Evolutionary conservation across 2,888 invertebrate species (phyloP).

Genomic region (Anticlea derivata): DNA sequence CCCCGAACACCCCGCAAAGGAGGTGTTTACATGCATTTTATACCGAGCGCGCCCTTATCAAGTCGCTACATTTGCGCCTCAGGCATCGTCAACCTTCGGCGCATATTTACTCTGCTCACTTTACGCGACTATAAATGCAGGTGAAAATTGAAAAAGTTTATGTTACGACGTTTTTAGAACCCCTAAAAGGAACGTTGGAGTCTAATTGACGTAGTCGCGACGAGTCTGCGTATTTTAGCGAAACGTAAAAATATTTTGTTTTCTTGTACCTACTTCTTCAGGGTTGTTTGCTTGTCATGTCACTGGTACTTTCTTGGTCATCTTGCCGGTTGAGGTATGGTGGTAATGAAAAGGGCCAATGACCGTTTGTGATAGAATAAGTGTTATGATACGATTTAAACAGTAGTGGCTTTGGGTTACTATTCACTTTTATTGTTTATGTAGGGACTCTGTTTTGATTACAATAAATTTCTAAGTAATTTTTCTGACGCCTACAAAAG

Average conservation of each 20-base stretch:
- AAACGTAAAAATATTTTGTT: slow-evolving; percentile 2
- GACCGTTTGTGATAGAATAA: too few species aligned
- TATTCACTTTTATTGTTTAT: too few species aligned
- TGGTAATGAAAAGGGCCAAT: too few species aligned
- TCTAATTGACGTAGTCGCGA: slow-evolving; percentile 57
- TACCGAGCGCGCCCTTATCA: slow-evolving; percentile 67
- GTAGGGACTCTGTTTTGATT: too few species aligned
- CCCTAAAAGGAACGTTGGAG: slow-evolving; percentile 60
- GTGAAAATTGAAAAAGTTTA: slow-evolving; percentile 83
- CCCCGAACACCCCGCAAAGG: slow-evolving; percentile 57
- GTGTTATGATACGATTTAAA: too few species aligned
- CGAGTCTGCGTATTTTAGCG: slow-evolving; percentile 17
- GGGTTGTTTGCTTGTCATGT: neutral
- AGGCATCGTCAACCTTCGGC: slow-evolving; percentile 73
- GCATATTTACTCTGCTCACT: slow-evolving; percentile 73
- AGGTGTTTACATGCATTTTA: slow-evolving; percentile 80
- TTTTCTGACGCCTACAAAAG: too few species aligned
- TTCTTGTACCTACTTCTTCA: slow-evolving; percentile 4
- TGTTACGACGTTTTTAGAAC: slow-evolving; percentile 73
- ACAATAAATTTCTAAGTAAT: too few species aligned
- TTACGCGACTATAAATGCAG: slow-evolving; percentile 75
- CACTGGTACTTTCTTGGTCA: too few species aligned
- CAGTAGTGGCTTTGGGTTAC: too few species aligned
- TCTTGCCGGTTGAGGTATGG: too few species aligned
- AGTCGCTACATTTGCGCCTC: slow-evolving; percentile 68